Base-by-base conservation (phyloP, 2,797 vertebrate genomes). In the Clarias pachynema region DNA sequence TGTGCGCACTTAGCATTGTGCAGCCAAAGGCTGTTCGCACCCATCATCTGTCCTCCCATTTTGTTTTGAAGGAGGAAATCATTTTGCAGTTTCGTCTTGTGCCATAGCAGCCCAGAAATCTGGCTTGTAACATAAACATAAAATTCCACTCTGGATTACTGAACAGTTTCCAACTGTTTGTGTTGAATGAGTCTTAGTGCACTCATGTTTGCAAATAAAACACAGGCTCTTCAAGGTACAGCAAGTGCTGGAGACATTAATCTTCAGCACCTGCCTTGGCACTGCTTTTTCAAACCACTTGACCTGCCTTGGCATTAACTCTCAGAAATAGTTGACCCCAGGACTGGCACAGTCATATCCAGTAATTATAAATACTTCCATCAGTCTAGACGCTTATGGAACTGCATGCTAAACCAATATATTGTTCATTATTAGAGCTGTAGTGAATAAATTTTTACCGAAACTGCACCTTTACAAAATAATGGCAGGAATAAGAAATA, bases 181-280 rank as follows among this genome's bases (percentile, higher is more conserved):
- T 90, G 87, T 87, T 88, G 87, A 89, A 87, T 72, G 53, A 74
- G 74, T 87, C 86, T 88, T 86, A 89, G 88, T 75, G 91, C 89
- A 91, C 89, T 90, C 91, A 70, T 90, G 92, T 93, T 90, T 92
- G 73, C 92, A 90, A 84, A 84, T 72, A 90, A 89, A 91, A 87
- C 86, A 83, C 69, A 16, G 83, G 80, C 83, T 89, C 86, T 84
- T 88, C 84, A 88, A 88, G 84, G 86, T 88, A 87, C 84, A 84
- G 79, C 49, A 29, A 84, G 82, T 81, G 82, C 80, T 89, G 86
- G 78, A 69, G n/a, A 79, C 80, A 83, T 65, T 87, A 85, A 87
- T 86, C 89, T 90, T 87, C 74, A 86, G 86, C 87, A 90, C 89
- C 87, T 88, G 87, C 79, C 53, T 87, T 88, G 87, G 89, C 89